A percentile compares a stretch with the other conserved stretches of the same genome.
Conservation (phyloP, 2,113 vertebrate species). For the Dromiciops gliroides region DNA sequence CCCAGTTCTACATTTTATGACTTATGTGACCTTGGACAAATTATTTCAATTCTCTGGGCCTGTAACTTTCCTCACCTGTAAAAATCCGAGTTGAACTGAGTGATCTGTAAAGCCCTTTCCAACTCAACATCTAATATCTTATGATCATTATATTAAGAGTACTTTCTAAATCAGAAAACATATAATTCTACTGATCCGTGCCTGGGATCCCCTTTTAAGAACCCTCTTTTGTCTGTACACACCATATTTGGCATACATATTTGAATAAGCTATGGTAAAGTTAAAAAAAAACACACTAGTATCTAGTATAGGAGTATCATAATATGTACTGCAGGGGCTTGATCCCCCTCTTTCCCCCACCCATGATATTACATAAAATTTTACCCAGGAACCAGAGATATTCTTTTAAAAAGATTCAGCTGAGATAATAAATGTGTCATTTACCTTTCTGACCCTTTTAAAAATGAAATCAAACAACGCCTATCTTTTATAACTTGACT, state of each 20-base stretch:
- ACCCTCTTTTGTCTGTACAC: slow-evolving; percentile 60
- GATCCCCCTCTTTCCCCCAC: slow-evolving; percentile 45
- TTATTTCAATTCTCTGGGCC: background rate
- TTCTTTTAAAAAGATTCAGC: slow-evolving; percentile 52
- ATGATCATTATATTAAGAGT: background rate
- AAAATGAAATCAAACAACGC: slow-evolving; percentile 76
- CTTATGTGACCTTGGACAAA: background rate
- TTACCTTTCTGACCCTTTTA: slow-evolving; percentile 73
- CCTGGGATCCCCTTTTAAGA: slow-evolving; percentile 38
- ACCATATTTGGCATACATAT: slow-evolving; percentile 74
- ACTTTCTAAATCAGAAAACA: background rate
- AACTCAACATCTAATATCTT: background rate
- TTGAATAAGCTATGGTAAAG: slow-evolving; percentile 78
- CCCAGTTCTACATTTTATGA: background rate
- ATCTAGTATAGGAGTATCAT: slow-evolving; percentile 53
- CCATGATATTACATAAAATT: slow-evolving; percentile 73
- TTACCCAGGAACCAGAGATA: slow-evolving; percentile 67
- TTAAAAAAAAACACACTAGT: slow-evolving; percentile 73
- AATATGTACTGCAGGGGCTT: background rate
- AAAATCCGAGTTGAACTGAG: background rate
- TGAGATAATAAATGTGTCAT: slow-evolving; percentile 75
- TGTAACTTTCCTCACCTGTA: background rate
- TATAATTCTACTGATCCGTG: background rate
- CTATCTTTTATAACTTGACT: slow-evolving; percentile 78
- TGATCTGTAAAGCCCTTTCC: background rate